Evolutionary conservation across 2,888 invertebrate species (phyloP), one percentile per base, ranked within the genome.

Genomic region (Seira sanloemensis): DNA sequence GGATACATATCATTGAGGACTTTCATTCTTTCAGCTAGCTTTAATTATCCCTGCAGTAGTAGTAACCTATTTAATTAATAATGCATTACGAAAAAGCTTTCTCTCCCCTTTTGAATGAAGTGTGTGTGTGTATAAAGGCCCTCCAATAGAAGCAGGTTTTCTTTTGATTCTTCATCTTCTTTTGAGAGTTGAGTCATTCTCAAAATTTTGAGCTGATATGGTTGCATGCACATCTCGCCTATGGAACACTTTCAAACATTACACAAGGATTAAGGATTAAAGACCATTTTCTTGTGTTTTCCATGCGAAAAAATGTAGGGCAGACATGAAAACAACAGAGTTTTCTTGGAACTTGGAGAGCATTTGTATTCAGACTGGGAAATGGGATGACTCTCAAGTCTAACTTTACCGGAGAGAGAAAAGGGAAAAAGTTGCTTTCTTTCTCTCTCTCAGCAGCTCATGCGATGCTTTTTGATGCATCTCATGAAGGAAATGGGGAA

Each of bases 61-160:
- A 66, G 24, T 16, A 19, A 19, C 27, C 50, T 67, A 79, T 79
- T 73, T 78, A 73, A 79, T 79, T 66, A 79, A 79, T 79, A 66
- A 73, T 79, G 67, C 79, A 72, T 79, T 73, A 50, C 23, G 50
- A 50, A 50, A 50, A 18, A 50, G 50, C 5, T n/a, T n/a, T n/a
- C n/a, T n/a, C n/a, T n/a, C n/a, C n/a, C n/a, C n/a, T n/a, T n/a
- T n/a, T n/a, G n/a, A n/a, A n/a, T n/a, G n/a, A n/a, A n/a, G n/a
- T n/a, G n/a, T n/a, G n/a, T n/a, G n/a, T n/a, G n/a, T n/a, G n/a
- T n/a, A n/a, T n/a, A n/a, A n/a, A n/a, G n/a, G n/a, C n/a, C n/a
- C n/a, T 50, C 16, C 50, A 50, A 12, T 37, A 37, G 37, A 7
- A 37, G 37, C 12, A 37, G 37, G 16, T 50, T 50, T 50, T 16